Conservation (phyloP, 2,797 vertebrate genomes). For the Falco columbarius region DNA sequence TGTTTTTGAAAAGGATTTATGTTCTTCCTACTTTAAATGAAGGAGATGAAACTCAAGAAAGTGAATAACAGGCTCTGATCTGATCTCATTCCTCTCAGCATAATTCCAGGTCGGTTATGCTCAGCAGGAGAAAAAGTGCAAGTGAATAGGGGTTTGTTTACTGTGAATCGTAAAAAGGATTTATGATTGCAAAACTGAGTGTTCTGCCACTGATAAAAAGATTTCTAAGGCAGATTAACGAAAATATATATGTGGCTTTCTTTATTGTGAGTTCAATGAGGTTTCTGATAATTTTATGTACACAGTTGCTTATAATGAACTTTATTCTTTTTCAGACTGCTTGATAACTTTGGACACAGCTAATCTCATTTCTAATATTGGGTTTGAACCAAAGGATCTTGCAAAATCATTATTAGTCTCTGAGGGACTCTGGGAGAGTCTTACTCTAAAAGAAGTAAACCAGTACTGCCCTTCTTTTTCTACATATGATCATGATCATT, state of each 20-base stretch:
- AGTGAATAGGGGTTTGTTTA: background rate
- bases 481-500: background rate
- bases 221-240: background rate
- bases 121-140: background rate
- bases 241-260: background rate
- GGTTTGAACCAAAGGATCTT: background rate
- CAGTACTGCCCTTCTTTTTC: background rate
- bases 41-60: background rate
- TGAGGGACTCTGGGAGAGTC: background rate
- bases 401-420: background rate
- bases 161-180: background rate
- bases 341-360: background rate
- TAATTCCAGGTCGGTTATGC: background rate
- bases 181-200: background rate
- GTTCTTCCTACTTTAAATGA: background rate
- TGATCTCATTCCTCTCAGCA: background rate
- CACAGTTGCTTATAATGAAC: background rate
- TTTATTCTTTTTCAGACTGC: background rate
- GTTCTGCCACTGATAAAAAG: background rate
- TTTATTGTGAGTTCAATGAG: background rate
- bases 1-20: conserved; percentile 9
- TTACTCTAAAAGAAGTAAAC: background rate
- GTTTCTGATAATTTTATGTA: background rate
- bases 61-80: background rate
- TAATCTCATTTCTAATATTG: background rate